A percentile compares a stretch with the other conserved stretches of the same genome.
Conservation (phyloP, 1,140 invertebrate genomes). For the Macrosteles quadrilineatus region DNA sequence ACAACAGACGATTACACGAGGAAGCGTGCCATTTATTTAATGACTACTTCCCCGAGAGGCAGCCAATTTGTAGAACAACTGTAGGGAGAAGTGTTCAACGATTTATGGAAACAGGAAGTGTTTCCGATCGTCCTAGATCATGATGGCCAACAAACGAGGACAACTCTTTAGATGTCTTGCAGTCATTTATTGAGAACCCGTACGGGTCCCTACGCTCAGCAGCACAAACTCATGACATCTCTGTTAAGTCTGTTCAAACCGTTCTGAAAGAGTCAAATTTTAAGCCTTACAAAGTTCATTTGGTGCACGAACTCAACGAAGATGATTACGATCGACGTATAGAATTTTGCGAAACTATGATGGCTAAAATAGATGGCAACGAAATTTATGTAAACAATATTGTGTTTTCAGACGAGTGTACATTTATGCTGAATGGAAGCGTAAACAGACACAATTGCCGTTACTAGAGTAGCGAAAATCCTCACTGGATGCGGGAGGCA, state of each 20-base stretch:
- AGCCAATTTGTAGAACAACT: too few species aligned
- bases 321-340: slow-evolving; percentile 39
- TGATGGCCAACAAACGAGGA: too few species aligned
- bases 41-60: too few species aligned
- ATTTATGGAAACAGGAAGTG: too few species aligned
- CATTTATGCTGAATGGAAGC: slow-evolving; percentile 19
- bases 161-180: neutral
- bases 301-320: slow-evolving; percentile 37
- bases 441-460: slow-evolving; percentile 23
- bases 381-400: slow-evolving; percentile 12
- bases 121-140: too few species aligned
- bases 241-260: neutral
- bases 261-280: slow-evolving; percentile 23
- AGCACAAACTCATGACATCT: slow-evolving; percentile 2
- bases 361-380: slow-evolving; percentile 37
- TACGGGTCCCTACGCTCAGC: neutral
- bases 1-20: too few species aligned
- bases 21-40: too few species aligned
- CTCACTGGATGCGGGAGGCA: slow-evolving; percentile 2
- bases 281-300: slow-evolving; percentile 40
- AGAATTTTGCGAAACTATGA: slow-evolving; percentile 40
- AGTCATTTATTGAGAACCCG: neutral
- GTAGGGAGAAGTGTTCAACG: too few species aligned
- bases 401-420: slow-evolving; percentile 4
- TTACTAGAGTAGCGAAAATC: slow-evolving; percentile 14